Percentiles rank a stretch among this genome's conserved stretches.
These are phyloP conservation scores for Glyphotaelius pellucidus DNA, from an alignment of 2,888 invertebrate genomes.

Conservation along the genomic window DNA sequence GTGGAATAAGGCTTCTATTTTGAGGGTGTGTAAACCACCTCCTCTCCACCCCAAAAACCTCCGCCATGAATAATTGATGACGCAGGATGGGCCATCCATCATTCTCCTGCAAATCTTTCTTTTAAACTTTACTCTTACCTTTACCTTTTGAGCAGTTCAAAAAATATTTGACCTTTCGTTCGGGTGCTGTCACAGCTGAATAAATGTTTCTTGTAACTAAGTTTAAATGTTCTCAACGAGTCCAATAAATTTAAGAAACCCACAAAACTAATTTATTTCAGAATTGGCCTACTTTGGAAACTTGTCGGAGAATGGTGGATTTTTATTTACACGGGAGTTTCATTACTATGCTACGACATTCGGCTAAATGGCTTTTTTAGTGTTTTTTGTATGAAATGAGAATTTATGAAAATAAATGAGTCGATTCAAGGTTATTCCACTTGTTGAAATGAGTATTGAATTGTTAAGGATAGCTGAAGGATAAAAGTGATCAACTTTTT, in stretches of 20 bases:
- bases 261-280: slow-evolving; percentile 37
- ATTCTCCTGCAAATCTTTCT: slow-evolving; percentile 66
- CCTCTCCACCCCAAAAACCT: neutral
- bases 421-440: neutral
- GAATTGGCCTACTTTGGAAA: slow-evolving; percentile 35
- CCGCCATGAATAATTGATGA: slow-evolving; percentile 66
- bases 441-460: neutral
- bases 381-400: neutral
- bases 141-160: slow-evolving; percentile 60
- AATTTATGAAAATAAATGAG: neutral
- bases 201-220: slow-evolving; percentile 51
- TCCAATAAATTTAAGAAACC: slow-evolving; percentile 32
- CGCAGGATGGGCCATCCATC: slow-evolving; percentile 64
- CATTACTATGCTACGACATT: neutral
- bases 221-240: slow-evolving; percentile 38
- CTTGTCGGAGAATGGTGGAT: neutral
- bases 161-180: slow-evolving; percentile 51
- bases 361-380: neutral
- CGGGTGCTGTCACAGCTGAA: slow-evolving; percentile 51
- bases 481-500: neutral
- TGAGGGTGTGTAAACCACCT: neutral
- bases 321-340: neutral
- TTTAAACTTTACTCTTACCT: slow-evolving; percentile 65
- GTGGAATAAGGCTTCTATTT: neutral
- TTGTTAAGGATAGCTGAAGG: neutral